Conservation (phyloP, 2,888 invertebrate genomes). For the Congeria kusceri region DNA sequence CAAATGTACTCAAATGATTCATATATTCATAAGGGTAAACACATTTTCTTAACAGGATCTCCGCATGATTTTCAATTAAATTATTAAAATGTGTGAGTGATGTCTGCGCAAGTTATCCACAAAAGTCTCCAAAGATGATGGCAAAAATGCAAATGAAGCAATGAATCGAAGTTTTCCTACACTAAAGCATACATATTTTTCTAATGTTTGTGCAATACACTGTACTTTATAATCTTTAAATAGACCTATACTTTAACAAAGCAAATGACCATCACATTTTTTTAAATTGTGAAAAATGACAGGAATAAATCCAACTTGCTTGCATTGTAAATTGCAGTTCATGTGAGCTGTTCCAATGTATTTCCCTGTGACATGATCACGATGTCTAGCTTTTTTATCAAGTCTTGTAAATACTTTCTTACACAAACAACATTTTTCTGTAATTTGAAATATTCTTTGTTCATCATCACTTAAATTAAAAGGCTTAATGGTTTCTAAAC, state of each 20-base stretch:
- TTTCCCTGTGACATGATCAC: conserved; percentile 48
- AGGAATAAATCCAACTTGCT: conserved; percentile 50
- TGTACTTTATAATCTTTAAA: conserved; percentile 33
- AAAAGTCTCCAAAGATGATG: conserved; percentile 20
- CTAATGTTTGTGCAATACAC: conserved; percentile 45
- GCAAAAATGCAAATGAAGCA: conserved; percentile 40
- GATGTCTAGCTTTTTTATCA: conserved; percentile 50
- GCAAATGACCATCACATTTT: conserved; percentile 49
- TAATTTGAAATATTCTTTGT: conserved; percentile 34
- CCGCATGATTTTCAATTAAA: conserved; percentile 25
- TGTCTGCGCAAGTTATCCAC: conserved; percentile 14
- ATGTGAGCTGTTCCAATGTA: conserved; percentile 43
- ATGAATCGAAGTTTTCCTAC: conserved; percentile 35
- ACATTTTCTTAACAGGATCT: conserved; percentile 38
- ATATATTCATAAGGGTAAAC: conserved; percentile 51
- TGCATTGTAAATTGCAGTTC: conserved; percentile 51
- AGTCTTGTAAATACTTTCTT: conserved; percentile 26
- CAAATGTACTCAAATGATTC: conserved; percentile 29
- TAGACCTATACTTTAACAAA: conserved; percentile 41
- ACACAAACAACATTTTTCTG: conserved; percentile 46
- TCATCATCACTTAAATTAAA: conserved; percentile 30
- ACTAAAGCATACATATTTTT: conserved; percentile 44
- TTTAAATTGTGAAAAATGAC: conserved; percentile 53
- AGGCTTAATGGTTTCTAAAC: conserved; percentile 40
- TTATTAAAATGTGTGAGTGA: conserved; percentile 35